phyloP scores from a whole-genome alignment of 2,797 vertebrate species.

The Spinus olivaceus region DNA sequence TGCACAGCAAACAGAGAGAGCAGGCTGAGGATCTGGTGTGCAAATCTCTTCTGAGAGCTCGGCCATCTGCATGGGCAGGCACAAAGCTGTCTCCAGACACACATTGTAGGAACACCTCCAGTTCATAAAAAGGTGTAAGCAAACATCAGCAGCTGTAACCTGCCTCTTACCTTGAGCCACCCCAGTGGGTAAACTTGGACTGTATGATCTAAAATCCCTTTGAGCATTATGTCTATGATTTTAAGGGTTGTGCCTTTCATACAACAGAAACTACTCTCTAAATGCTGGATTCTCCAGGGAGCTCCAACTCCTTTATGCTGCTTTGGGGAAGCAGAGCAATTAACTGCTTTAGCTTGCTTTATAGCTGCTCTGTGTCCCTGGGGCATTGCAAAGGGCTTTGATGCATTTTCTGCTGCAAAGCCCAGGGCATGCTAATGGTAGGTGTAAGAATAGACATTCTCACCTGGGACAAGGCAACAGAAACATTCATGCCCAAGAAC shows the following conservation, averaged over 20 bases:
- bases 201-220: background rate
- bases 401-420: constrained; percentile 14
- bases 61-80: background rate
- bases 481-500: background rate
- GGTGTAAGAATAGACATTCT: background rate
- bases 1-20: background rate
- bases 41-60: background rate
- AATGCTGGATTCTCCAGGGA: background rate
- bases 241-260: background rate
- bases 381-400: background rate
- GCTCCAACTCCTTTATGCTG: background rate
- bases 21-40: background rate
- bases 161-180: background rate
- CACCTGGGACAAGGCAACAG: background rate
- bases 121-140: background rate
- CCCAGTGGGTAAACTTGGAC: background rate
- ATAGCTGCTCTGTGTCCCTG: background rate
- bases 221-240: background rate
- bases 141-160: background rate
- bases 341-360: background rate
- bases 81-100: background rate
- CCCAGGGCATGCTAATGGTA: background rate
- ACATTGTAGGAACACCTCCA: background rate
- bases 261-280: background rate
- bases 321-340: constrained; percentile 4